Conservation (phyloP, 2,113 vertebrate genomes). For the Ctenomys sociabilis region DNA sequence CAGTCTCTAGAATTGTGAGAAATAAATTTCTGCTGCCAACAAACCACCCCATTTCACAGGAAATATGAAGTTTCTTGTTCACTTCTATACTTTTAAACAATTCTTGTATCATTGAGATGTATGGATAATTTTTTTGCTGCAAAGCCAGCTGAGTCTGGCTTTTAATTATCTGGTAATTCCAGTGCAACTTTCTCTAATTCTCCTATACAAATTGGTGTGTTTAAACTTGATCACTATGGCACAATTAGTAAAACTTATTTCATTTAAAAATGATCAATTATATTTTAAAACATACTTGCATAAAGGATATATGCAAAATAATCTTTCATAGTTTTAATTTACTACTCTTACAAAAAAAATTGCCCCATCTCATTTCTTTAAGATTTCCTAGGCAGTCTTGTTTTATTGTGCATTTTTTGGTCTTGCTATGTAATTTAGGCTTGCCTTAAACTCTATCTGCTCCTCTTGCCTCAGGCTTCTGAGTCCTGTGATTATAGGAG, state of each 20-base stretch:
- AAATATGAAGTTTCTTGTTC: not conserved
- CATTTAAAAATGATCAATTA: not conserved
- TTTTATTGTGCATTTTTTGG: not conserved
- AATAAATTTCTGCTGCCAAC: not conserved
- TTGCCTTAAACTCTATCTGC: not conserved
- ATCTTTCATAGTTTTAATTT: not conserved
- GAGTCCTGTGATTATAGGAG: not conserved
- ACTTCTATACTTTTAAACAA: not conserved
- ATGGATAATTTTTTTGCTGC: not conserved
- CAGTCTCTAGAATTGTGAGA: not conserved
- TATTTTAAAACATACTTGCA: not conserved
- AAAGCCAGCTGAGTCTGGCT: not conserved
- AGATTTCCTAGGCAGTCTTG: not conserved
- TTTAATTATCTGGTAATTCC: not conserved
- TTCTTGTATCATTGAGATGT: not conserved
- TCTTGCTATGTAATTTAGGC: not conserved
- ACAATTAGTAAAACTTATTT: not conserved
- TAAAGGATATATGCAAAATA: not conserved
- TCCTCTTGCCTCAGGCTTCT: not conserved
- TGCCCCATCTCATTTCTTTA: not conserved
- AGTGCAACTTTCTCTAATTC: not conserved
- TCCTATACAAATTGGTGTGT: not conserved
- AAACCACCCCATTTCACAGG: not conserved
- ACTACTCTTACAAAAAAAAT: not conserved
- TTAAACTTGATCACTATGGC: not conserved